Evolutionary conservation across 2,888 invertebrate species (phyloP).

Genomic region (Tetheella fluctuosa): DNA sequence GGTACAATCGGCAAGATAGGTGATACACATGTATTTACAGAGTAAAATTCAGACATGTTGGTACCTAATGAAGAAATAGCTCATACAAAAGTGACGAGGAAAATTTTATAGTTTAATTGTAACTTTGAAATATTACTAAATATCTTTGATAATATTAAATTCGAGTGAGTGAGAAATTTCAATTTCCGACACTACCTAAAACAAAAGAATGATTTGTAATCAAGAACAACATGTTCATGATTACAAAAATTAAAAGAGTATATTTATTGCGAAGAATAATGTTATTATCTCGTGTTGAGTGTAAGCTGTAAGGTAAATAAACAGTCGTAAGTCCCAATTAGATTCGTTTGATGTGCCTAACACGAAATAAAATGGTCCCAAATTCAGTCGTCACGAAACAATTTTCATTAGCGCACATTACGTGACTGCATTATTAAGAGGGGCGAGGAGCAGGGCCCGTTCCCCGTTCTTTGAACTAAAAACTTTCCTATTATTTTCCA

Average conservation of each 20-base stretch:
- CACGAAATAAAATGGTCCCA: constrained; percentile 63
- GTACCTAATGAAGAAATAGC: too few relatives aligned
- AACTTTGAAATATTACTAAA: too few relatives aligned
- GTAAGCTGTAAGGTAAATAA: constrained; percentile 27
- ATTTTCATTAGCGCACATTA: constrained; percentile 77
- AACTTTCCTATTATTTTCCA: constrained; percentile 59
- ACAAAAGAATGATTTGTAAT: too few relatives aligned
- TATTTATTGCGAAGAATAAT: constrained; percentile 18
- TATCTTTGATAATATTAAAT: too few relatives aligned
- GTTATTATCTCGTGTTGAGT: constrained; percentile 21
- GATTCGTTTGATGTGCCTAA: constrained; percentile 62
- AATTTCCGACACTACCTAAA: too few relatives aligned
- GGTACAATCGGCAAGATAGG: too few relatives aligned
- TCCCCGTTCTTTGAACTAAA: constrained; percentile 50
- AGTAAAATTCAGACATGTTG: too few relatives aligned
- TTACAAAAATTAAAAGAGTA: constrained; percentile 8
- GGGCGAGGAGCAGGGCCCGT: constrained; percentile 47
- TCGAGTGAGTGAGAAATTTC: too few relatives aligned
- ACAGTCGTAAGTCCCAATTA: constrained; percentile 42
- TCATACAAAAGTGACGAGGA: too few relatives aligned
- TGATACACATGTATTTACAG: too few relatives aligned
- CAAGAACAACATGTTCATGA: too few relatives aligned
- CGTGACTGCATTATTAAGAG: constrained; percentile 76
- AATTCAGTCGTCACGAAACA: constrained; percentile 74
- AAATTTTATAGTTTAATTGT: too few relatives aligned